These are phyloP conservation scores for Brachionus paranguensis DNA, from an alignment of 1,140 invertebrate genomes.

Conservation along the genomic window DNA sequence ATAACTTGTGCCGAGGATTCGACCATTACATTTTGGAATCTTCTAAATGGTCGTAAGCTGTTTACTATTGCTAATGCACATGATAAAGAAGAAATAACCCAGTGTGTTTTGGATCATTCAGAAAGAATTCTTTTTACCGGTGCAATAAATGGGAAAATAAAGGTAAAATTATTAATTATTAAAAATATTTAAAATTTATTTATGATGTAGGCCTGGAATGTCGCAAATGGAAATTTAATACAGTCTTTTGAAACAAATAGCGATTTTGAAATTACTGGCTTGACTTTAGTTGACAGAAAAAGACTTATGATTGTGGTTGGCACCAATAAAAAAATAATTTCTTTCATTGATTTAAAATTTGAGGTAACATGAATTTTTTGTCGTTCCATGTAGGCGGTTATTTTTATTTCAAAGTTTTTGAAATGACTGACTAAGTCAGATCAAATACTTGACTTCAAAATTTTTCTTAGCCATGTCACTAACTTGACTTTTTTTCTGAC, in stretches of 20 bases:
- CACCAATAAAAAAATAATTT: conserved; percentile 49
- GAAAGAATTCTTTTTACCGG: conserved; percentile 50
- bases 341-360: conserved; percentile 51
- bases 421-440: too few relatives aligned
- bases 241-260: conserved; percentile 50
- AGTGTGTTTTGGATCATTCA: conserved; percentile 50
- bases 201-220: conserved; percentile 52
- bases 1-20: conserved; percentile 56
- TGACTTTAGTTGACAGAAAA: conserved; percentile 48
- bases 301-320: conserved; percentile 52
- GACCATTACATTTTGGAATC: conserved; percentile 52
- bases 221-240: conserved; percentile 54
- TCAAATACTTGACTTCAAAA: too few relatives aligned
- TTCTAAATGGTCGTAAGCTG: conserved; percentile 51
- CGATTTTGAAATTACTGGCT: conserved; percentile 53
- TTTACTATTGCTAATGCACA: conserved; percentile 54
- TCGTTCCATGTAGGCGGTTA: too few relatives aligned
- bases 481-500: too few relatives aligned
- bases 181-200: neutral
- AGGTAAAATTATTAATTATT: conserved; percentile 44
- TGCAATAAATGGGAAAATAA: conserved; percentile 54
- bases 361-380: conserved; percentile 44
- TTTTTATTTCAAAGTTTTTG: too few relatives aligned
- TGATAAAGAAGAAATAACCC: conserved; percentile 54
- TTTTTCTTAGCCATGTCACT: too few relatives aligned